Evolutionary conservation across 1,140 invertebrate species (phyloP), one percentile per base, ranked within the genome.

Genomic region (Rhynchophorus ferrugineus): DNA sequence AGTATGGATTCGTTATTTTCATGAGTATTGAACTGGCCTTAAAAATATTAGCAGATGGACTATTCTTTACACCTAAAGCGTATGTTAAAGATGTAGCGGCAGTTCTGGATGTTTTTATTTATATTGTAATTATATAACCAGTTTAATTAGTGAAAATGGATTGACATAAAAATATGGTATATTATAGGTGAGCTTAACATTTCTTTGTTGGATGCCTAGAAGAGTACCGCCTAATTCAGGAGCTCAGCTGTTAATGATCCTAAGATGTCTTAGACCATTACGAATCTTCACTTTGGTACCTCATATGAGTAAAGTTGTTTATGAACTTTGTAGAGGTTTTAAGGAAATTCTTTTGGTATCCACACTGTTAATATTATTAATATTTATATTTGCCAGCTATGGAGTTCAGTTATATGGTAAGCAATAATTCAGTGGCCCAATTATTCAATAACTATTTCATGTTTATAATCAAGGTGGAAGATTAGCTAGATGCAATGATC

Each of bases 341-440:
- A 99, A 98, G 73, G 96, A 99, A 77, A 99, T 99, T 61, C 70
- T 98, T 17, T 74, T 99, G 67, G 88, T 95, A 75, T 98, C 95
- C 1, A 94, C 96, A 8, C 75, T 99, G n/a, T 75, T 99, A 20
- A 95, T 99, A 61, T 81, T 99, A 1, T 74, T 99, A 14, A 98
- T 99, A 88, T 99, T 99, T 71, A 91, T 99, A 13, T 99, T 99
- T 72, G 95, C 96, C 37, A 96, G 91, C 69, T 99, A 98, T 65
- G 97, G 96, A 1, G 94, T 99, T 2, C 96, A 99, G 67, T 72
- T 98, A 35, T 98, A 96, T 69, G 97, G 53, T 55, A 37, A 43
- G 37, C 19, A 20, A 33, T 39, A 39, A 6, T 29, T 42, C n/a
- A 48, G 3, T 18, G 2, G 33, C 16, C 1, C 13, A 5, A 38